Evolutionary conservation across 2,113 vertebrate genomes (phyloP).

Genomic region (Otus sunia): DNA sequence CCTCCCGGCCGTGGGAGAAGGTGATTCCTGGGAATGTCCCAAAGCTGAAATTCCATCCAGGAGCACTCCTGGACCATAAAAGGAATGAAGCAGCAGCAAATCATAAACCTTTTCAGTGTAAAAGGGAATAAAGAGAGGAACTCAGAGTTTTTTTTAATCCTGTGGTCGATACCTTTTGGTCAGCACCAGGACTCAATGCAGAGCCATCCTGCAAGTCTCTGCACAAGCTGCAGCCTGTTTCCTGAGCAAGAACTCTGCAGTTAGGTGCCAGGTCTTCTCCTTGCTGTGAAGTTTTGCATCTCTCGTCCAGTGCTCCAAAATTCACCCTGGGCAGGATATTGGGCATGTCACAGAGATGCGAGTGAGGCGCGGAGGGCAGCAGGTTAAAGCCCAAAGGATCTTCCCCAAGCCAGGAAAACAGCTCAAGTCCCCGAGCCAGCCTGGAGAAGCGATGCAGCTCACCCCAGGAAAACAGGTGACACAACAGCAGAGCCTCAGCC

Average conservation of each 20-base stretch:
- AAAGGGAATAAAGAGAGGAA: not conserved
- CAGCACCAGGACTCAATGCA: not conserved
- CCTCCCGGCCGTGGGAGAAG: not conserved
- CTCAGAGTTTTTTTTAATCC: not conserved
- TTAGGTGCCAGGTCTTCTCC: not conserved
- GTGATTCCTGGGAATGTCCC: not conserved
- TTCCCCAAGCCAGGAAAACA: not conserved
- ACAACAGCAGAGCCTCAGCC: not conserved
- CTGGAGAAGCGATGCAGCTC: not conserved
- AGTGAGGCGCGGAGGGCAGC: not conserved
- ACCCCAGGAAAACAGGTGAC: not conserved
- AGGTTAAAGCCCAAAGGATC: not conserved
- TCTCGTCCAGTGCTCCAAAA: not conserved
- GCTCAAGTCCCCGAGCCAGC: not conserved
- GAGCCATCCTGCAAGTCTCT: not conserved
- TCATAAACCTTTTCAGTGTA: not conserved
- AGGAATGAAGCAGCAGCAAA: not conserved
- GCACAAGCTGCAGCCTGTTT: not conserved
- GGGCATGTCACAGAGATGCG: fast-evolving
- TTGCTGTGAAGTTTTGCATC: not conserved
- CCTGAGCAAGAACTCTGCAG: not conserved
- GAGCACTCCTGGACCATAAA: not conserved
- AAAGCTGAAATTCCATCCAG: not conserved
- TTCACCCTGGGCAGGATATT: not conserved
- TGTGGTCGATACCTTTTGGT: not conserved